Evolutionary conservation across 2,888 invertebrate genomes (phyloP).

Genomic region (Pammene fasciana): DNA sequence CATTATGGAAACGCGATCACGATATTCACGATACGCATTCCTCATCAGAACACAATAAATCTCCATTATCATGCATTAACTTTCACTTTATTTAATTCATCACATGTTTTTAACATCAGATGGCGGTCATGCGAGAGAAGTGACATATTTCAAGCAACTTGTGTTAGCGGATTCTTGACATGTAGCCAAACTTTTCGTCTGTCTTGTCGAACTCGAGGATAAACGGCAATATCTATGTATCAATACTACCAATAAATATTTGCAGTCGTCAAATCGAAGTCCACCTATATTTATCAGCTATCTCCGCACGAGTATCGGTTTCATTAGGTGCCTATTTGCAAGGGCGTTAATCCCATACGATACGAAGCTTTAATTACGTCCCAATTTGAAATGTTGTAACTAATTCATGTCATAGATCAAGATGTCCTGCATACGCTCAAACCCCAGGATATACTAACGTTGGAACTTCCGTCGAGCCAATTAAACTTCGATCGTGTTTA

Average conservation of each 20-base stretch:
- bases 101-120: slow-evolving; percentile 25
- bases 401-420: slow-evolving; percentile 36
- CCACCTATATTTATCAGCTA: too few relatives aligned
- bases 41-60: slow-evolving; percentile 22
- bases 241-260: slow-evolving; percentile 9
- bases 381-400: slow-evolving; percentile 19
- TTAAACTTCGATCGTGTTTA: slow-evolving; percentile 72
- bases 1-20: slow-evolving; percentile 7
- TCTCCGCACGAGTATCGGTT: background rate
- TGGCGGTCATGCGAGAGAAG: slow-evolving; percentile 29
- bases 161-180: slow-evolving; percentile 16
- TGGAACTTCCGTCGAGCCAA: slow-evolving; percentile 59
- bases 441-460: slow-evolving; percentile 50
- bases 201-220: slow-evolving; percentile 26
- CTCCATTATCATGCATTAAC: slow-evolving; percentile 29
- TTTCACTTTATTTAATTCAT: slow-evolving; percentile 33
- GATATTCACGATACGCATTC: background rate
- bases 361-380: background rate
- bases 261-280: slow-evolving; percentile 9
- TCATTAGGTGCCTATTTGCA: background rate
- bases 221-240: slow-evolving; percentile 14
- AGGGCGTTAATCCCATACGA: background rate
- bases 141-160: slow-evolving; percentile 42
- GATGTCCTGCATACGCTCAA: slow-evolving; percentile 28
- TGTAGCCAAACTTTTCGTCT: slow-evolving; percentile 31